Evolutionary conservation across 2,797 vertebrate genomes (phyloP).

Genomic region (Lutjanus argentimaculatus): DNA sequence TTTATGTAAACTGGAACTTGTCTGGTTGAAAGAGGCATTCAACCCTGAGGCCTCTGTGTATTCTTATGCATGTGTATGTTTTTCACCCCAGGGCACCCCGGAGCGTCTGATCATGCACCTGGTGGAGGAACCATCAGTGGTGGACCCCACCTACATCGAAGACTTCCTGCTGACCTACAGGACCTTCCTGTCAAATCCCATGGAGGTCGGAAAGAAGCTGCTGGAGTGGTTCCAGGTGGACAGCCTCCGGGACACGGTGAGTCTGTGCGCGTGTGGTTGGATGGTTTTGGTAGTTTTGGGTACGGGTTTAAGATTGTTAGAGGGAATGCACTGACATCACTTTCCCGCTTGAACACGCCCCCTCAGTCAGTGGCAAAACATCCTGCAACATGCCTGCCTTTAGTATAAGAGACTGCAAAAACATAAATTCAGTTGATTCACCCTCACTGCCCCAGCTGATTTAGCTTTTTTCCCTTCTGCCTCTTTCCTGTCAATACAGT

Average conservation of each 20-base stretch:
- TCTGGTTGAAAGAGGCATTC: too few species aligned
- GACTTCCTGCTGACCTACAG: slow-evolving; percentile 97
- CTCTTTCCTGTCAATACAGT: too few species aligned
- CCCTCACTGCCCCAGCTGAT: too few species aligned
- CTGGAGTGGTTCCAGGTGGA: slow-evolving; percentile 96
- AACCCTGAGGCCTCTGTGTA: not conserved
- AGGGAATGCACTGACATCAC: too few species aligned
- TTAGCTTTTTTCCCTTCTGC: too few species aligned
- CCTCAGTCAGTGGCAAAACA: too few species aligned
- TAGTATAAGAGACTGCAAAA: too few species aligned
- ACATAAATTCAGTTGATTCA: too few species aligned
- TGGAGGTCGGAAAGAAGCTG: slow-evolving; percentile 94
- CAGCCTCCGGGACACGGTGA: slow-evolving; percentile 93
- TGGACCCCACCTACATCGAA: slow-evolving; percentile 98
- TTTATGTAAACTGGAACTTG: too few species aligned
- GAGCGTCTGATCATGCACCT: slow-evolving; percentile 97
- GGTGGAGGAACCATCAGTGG: slow-evolving; percentile 97
- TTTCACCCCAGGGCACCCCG: slow-evolving; percentile 90
- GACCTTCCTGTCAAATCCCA: slow-evolving; percentile 94
- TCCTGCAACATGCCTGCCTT: too few species aligned
- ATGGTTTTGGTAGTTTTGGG: not conserved
- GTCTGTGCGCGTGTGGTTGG: slow-evolving; percentile 12
- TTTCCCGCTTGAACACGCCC: too few species aligned
- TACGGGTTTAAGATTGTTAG: too few species aligned
- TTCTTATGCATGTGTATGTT: slow-evolving; percentile 2